Conservation (phyloP, 1,140 invertebrate species). For the Whitmania pigra region DNA sequence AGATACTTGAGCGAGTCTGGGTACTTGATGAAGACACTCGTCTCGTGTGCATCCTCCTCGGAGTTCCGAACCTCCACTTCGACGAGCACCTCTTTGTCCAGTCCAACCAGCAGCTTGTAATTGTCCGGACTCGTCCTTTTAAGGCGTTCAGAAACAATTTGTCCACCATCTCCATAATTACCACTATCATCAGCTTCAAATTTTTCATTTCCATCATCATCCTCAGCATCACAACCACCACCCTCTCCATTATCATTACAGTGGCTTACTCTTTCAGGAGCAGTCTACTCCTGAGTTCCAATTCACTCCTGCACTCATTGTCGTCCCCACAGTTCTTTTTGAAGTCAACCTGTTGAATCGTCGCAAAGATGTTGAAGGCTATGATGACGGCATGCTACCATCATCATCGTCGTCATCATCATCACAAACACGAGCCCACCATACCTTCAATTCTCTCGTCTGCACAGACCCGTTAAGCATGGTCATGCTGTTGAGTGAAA, state of each 20-base stretch:
- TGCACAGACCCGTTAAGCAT: not conserved
- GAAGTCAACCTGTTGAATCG: constrained; percentile 59
- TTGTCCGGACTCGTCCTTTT: constrained; percentile 10
- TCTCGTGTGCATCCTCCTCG: constrained; percentile 79
- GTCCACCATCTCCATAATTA: no score
- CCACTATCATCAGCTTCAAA: no score
- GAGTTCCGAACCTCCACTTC: constrained; percentile 61
- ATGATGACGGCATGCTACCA: not conserved
- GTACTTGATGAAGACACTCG: constrained; percentile 61
- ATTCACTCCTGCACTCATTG: constrained; percentile 72
- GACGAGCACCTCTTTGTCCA: constrained; percentile 61
- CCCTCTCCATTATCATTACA: not conserved
- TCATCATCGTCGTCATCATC: constrained; percentile 20
- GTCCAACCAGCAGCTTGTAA: constrained; percentile 53
- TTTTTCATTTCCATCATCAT: no score
- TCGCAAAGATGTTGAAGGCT: no score
- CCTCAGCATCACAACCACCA: no score
- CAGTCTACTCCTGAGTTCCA: constrained; percentile 56
- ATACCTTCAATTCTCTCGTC: no score
- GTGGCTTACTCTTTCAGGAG: constrained; percentile 23
- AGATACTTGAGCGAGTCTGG: constrained; percentile 67
- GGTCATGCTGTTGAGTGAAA: constrained; percentile 65
- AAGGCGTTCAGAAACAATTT: no score
- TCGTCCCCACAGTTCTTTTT: constrained; percentile 82
- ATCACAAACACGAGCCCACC: constrained; percentile 1